These are phyloP conservation scores for Arge pagana DNA, from an alignment of 2,888 invertebrate genomes.

Conservation along the genomic window DNA sequence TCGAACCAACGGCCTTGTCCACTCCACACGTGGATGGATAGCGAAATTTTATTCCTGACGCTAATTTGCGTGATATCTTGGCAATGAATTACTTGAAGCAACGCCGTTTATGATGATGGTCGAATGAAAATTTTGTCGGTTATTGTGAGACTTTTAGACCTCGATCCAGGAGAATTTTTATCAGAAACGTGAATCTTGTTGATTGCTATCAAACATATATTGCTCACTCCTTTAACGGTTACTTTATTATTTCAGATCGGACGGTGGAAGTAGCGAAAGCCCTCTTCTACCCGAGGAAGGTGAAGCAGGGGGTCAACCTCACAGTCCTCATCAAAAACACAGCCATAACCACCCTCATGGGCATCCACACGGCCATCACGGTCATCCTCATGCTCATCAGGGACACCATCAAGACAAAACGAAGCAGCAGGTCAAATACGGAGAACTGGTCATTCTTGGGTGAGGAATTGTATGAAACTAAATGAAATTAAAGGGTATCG, in stretches of 20 bases:
- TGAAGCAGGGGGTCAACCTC: constrained; percentile 54
- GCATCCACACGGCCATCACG: constrained; percentile 44
- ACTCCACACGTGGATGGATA: too few species aligned
- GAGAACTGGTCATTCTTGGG: constrained; percentile 93
- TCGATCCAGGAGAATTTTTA: too few species aligned
- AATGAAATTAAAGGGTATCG: neutral
- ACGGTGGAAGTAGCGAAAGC: constrained; percentile 56
- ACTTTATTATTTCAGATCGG: constrained; percentile 46
- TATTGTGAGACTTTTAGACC: too few species aligned
- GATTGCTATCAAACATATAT: too few species aligned
- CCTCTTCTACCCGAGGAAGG: constrained; percentile 56
- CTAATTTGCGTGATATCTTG: too few species aligned
- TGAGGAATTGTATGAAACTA: constrained; percentile 60
- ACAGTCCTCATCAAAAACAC: constrained; percentile 54
- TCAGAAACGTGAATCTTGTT: too few species aligned
- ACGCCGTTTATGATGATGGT: too few species aligned
- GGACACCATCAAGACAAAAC: constrained; percentile 73
- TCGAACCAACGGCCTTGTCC: too few species aligned
- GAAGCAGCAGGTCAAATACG: constrained; percentile 81
- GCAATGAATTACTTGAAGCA: too few species aligned
- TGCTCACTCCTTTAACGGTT: constrained; percentile 4
- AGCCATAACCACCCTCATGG: constrained; percentile 46
- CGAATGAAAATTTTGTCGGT: too few species aligned
- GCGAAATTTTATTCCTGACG: too few species aligned
- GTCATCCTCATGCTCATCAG: constrained; percentile 11